phyloP scores from a whole-genome alignment of 2,888 invertebrate genomes.

The Pelosia muscerda region DNA sequence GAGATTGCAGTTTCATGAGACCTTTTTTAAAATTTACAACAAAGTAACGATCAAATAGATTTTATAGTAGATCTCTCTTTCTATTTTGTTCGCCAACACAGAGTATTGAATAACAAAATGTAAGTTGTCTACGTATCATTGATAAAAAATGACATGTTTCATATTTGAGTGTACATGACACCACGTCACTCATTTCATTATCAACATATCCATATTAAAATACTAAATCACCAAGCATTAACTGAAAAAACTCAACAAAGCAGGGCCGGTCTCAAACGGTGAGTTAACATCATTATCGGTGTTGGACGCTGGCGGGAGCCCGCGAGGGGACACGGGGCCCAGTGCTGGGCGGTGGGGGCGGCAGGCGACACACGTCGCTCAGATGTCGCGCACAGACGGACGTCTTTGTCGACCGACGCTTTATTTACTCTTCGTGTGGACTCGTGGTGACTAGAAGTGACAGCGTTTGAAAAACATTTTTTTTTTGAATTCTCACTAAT shows the following conservation, averaged over 20 bases:
- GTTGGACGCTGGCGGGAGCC: slow-evolving; percentile 60
- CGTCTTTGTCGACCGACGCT: slow-evolving; percentile 85
- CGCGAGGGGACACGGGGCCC: slow-evolving; percentile 34
- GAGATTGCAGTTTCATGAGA: slow-evolving; percentile 16
- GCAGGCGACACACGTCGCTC: slow-evolving; percentile 84
- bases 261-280: slow-evolving; percentile 76
- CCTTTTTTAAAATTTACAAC: slow-evolving; percentile 12
- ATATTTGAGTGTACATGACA: not conserved
- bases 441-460: slow-evolving; percentile 77
- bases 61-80: not conserved
- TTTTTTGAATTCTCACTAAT: slow-evolving; percentile 60
- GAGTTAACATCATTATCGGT: slow-evolving; percentile 86
- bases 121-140: not conserved
- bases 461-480: slow-evolving; percentile 63
- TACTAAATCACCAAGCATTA: slow-evolving; percentile 58
- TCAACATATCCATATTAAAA: slow-evolving; percentile 37
- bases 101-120: not conserved
- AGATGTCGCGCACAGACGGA: slow-evolving; percentile 85
- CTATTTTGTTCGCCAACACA: not conserved
- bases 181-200: not conserved
- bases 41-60: slow-evolving; percentile 3
- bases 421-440: slow-evolving; percentile 77
- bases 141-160: not conserved
- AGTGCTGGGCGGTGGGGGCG: slow-evolving; percentile 42
- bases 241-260: slow-evolving; percentile 81